Conservation (phyloP, 2,113 vertebrate genomes). For the Pteronura brasiliensis region DNA sequence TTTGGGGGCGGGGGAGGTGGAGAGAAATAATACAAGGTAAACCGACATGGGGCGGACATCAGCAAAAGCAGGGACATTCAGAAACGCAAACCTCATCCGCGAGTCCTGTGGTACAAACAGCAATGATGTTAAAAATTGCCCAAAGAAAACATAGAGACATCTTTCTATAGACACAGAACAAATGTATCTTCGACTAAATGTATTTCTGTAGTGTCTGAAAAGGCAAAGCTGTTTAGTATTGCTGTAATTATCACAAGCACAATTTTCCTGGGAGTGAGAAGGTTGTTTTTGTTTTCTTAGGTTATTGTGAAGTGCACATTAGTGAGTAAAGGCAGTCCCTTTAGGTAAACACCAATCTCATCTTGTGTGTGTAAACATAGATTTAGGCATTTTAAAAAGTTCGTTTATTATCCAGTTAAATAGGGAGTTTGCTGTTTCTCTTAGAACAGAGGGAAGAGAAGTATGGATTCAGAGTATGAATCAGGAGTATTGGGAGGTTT, state of each 20-base stretch:
- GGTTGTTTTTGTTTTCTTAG: conserved; percentile 69
- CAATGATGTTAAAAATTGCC: conserved; percentile 51
- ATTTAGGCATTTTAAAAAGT: conserved; percentile 56
- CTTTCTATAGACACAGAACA: conserved; percentile 24
- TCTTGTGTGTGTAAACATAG: conserved; percentile 53
- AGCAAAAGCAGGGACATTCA: conserved; percentile 46
- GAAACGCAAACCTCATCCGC: conserved; percentile 42
- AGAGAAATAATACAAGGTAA: conserved; percentile 40
- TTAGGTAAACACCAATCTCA: conserved; percentile 60
- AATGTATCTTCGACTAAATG: conserved; percentile 44
- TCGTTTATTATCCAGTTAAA: conserved; percentile 63
- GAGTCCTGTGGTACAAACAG: conserved; percentile 41
- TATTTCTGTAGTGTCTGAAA: conserved; percentile 52
- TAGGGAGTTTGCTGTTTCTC: neutral
- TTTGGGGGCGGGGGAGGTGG: neutral
- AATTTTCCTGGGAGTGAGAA: conserved; percentile 57
- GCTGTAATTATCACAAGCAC: conserved; percentile 50
- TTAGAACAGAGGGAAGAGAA: neutral
- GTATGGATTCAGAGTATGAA: neutral
- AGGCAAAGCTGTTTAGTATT: conserved; percentile 27
- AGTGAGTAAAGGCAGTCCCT: conserved; percentile 52
- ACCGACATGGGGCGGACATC: conserved; percentile 32
- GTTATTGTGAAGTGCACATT: conserved; percentile 67
- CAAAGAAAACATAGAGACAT: conserved; percentile 59
- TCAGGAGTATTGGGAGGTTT: neutral